Percentiles rank a stretch among this genome's conserved stretches.
Conservation (phyloP, 2,113 vertebrate species). For the Macroglossus sobrinus region DNA sequence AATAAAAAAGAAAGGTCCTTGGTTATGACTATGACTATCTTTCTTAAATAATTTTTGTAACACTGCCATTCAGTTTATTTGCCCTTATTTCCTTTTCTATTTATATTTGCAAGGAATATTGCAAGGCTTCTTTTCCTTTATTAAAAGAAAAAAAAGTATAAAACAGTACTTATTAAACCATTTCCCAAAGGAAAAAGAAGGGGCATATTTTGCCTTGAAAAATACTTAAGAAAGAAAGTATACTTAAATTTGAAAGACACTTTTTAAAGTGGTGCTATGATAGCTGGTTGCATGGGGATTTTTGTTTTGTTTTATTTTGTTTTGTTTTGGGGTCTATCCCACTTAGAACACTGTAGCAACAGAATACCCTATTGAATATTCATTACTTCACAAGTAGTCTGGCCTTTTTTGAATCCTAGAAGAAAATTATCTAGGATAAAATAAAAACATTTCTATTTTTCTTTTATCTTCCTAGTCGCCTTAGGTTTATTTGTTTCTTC, state of each 20-base stretch:
- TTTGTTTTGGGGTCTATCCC: neutral
- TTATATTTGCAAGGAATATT: neutral
- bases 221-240: neutral
- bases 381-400: neutral
- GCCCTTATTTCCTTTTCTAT: neutral
- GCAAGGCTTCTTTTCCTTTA: neutral
- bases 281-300: neutral
- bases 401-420: neutral
- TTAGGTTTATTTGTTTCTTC: neutral
- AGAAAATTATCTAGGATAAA: constrained; percentile 33
- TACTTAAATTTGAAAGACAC: neutral
- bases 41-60: neutral
- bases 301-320: neutral
- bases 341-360: neutral
- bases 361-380: constrained; percentile 13
- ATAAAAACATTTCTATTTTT: neutral
- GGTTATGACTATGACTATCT: neutral
- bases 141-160: neutral
- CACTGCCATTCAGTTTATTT: neutral
- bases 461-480: neutral
- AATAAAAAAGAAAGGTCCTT: neutral
- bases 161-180: neutral
- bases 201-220: constrained; percentile 13
- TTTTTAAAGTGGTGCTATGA: neutral
- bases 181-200: constrained; percentile 29